These are phyloP conservation scores for Xanthorhoe spadicearia DNA, from an alignment of 2,888 invertebrate species.

Conservation along the genomic window DNA sequence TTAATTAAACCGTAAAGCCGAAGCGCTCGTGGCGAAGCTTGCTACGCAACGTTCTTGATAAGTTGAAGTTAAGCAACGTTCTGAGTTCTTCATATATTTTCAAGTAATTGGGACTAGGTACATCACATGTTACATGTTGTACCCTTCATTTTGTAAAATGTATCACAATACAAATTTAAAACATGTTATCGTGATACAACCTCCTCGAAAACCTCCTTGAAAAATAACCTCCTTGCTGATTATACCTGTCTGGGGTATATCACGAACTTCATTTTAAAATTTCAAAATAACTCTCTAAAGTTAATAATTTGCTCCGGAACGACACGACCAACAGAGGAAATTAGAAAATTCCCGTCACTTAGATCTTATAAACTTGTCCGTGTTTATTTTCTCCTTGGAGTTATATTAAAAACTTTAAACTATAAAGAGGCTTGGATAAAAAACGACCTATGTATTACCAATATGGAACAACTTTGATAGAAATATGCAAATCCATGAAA, in stretches of 20 bases:
- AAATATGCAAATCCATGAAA: no score
- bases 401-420: neutral
- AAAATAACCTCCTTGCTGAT: neutral
- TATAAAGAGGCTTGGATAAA: neutral
- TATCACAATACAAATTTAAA: no score
- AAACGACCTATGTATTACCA: neutral
- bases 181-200: no score
- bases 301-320: conserved; percentile 15
- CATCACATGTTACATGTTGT: no score
- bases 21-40: no score
- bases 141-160: no score
- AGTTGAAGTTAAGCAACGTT: no score
- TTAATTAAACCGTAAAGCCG: no score
- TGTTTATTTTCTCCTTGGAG: conserved; percentile 1
- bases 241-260: conserved; percentile 20
- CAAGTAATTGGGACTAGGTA: no score
- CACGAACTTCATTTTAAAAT: conserved; percentile 25
- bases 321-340: conserved; percentile 19
- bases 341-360: conserved; percentile 10
- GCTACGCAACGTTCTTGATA: no score
- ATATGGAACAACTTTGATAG: neutral
- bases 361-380: conserved; percentile 4
- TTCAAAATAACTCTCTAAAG: conserved; percentile 17
- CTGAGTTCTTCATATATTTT: no score
- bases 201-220: no score